Evolutionary conservation across 1,140 invertebrate species (phyloP).

Genomic region (Nasonia vitripennis): DNA sequence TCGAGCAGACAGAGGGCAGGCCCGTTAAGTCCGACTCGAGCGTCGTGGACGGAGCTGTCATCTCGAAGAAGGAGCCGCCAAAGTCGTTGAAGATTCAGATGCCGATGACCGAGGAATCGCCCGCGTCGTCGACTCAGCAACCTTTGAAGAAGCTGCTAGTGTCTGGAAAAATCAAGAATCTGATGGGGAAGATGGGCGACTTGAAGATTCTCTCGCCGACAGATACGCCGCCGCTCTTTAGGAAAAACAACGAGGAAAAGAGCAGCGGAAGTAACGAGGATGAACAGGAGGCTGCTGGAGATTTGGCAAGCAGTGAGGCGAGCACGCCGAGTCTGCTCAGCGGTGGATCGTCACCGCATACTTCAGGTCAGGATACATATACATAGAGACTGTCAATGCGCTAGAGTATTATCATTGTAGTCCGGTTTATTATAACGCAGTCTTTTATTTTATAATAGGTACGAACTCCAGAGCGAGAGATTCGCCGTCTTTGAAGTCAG

Average conservation of each 20-base stretch:
- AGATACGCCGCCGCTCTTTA: conserved; percentile 65
- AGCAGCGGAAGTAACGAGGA: conserved; percentile 54
- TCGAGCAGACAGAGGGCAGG: conserved; percentile 16
- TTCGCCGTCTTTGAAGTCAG: conserved; percentile 51
- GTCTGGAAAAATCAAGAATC: conserved; percentile 69
- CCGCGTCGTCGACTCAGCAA: not conserved
- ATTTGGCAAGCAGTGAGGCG: conserved; percentile 18
- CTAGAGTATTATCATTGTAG: not conserved
- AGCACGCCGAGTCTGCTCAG: conserved; percentile 48
- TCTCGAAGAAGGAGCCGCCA: conserved; percentile 61
- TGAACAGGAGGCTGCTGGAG: conserved; percentile 50
- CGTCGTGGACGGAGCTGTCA: conserved; percentile 39
- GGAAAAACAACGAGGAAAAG: conserved; percentile 64
- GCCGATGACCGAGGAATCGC: not conserved
- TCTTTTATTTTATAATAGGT: conserved; percentile 34
- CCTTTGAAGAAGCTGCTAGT: conserved; percentile 57
- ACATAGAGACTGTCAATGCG: not conserved
- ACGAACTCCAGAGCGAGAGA: conserved; percentile 37
- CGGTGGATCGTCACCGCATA: conserved; percentile 55
- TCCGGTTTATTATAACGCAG: not conserved
- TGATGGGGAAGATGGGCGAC: conserved; percentile 70
- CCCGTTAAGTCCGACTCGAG: conserved; percentile 1
- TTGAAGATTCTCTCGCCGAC: conserved; percentile 71
- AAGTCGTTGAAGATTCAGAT: conserved; percentile 57
- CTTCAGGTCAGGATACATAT: conserved; percentile 58